phyloP scores from a whole-genome alignment of 2,797 vertebrate species.

The Astyanax mexicanus region DNA sequence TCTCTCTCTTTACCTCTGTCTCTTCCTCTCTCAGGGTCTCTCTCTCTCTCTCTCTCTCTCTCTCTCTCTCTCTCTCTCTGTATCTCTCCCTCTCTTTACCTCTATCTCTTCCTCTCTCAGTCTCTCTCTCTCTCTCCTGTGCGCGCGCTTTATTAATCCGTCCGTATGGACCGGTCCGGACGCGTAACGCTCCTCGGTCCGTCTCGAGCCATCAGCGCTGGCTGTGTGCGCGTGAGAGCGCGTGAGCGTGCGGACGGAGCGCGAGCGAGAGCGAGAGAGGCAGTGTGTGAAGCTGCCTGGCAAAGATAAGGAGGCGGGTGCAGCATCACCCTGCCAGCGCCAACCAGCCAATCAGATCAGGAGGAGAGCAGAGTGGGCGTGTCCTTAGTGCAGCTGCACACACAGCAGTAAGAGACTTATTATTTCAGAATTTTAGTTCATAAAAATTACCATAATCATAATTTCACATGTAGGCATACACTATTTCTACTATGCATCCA shows the following conservation, averaged over 20 bases:
- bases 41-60: too few relatives aligned
- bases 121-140: neutral
- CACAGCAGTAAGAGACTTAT: too few relatives aligned
- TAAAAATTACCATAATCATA: too few relatives aligned
- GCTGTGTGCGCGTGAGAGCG: neutral
- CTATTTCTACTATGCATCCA: too few relatives aligned
- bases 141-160: neutral
- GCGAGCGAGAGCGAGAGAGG: neutral
- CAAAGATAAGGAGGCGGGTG: neutral
- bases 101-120: neutral
- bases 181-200: neutral
- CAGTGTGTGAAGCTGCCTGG: too few relatives aligned
- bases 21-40: too few relatives aligned
- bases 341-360: neutral
- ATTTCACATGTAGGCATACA: too few relatives aligned
- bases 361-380: neutral
- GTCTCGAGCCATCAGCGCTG: conserved; percentile 6
- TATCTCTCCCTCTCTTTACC: too few relatives aligned
- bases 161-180: neutral
- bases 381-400: neutral
- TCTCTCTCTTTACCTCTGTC: too few relatives aligned
- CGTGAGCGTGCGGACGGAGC: too few relatives aligned
- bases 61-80: too few relatives aligned
- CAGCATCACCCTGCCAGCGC: neutral
- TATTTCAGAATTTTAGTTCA: too few relatives aligned